Conservation (phyloP, 1,140 invertebrate genomes). For the Polypedilum pembai region DNA sequence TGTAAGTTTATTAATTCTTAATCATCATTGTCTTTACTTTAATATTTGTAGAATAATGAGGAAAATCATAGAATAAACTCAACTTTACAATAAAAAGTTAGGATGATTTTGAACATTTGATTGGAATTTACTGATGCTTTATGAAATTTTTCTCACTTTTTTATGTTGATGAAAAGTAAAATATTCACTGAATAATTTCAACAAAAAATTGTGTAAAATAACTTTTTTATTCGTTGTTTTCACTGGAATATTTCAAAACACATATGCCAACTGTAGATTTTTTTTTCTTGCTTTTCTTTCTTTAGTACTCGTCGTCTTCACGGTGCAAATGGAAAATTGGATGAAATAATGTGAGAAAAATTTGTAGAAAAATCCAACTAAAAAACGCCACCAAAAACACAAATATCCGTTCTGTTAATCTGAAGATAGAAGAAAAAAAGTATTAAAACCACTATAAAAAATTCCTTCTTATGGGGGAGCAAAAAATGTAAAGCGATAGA, state of each 20-base stretch:
- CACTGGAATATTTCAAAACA: background rate
- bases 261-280: background rate
- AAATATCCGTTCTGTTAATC: slow-evolving; percentile 28
- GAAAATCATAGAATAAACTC: no score
- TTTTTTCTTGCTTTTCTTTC: background rate
- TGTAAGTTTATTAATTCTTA: no score
- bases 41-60: no score
- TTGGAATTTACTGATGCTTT: background rate
- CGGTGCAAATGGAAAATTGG: background rate
- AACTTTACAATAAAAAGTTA: background rate
- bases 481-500: background rate
- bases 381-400: slow-evolving; percentile 28
- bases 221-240: background rate
- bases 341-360: slow-evolving; percentile 10
- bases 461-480: background rate
- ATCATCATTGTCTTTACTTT: no score
- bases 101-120: background rate
- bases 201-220: background rate
- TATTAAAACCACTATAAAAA: background rate
- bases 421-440: background rate
- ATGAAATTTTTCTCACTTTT: no score
- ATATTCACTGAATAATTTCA: background rate
- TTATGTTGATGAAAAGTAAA: no score
- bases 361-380: slow-evolving; percentile 21
- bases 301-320: background rate